Conservation (phyloP, 2,888 invertebrate genomes). For the Athetis lepigone region DNA sequence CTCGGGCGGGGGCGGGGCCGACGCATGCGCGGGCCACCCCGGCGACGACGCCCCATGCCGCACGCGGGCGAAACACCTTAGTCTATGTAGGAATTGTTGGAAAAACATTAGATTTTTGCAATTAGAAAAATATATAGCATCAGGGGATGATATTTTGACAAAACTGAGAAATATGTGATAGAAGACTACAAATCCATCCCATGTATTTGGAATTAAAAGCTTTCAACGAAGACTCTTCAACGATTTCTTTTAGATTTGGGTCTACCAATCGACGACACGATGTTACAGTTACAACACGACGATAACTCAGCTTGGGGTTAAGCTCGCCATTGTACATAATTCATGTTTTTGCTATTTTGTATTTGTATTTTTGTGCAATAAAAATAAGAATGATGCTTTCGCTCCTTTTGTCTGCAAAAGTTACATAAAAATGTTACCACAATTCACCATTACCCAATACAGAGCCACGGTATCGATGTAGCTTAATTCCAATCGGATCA, state of each 20-base stretch:
- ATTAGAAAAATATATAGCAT: constrained; percentile 5
- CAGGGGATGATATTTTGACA: neutral
- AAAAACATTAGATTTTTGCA: constrained; percentile 41
- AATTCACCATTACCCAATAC: constrained; percentile 53
- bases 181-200: neutral
- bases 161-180: neutral
- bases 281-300: too few relatives aligned
- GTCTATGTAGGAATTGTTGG: constrained; percentile 53
- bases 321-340: too few relatives aligned
- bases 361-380: too few relatives aligned
- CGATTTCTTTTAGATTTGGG: neutral
- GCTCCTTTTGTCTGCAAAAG: constrained; percentile 25
- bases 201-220: neutral
- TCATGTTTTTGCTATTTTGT: too few relatives aligned
- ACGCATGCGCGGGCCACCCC: constrained; percentile 86
- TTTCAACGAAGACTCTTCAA: neutral
- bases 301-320: too few relatives aligned
- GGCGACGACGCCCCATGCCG: constrained; percentile 82
- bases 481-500: constrained; percentile 75
- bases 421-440: constrained; percentile 52
- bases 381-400: too few relatives aligned
- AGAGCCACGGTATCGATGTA: constrained; percentile 63
- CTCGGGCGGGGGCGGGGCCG: constrained; percentile 83
- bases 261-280: neutral
- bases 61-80: constrained; percentile 66